Conservation (phyloP, 2,888 invertebrate species). For the Psylliodes chrysocephalus region DNA sequence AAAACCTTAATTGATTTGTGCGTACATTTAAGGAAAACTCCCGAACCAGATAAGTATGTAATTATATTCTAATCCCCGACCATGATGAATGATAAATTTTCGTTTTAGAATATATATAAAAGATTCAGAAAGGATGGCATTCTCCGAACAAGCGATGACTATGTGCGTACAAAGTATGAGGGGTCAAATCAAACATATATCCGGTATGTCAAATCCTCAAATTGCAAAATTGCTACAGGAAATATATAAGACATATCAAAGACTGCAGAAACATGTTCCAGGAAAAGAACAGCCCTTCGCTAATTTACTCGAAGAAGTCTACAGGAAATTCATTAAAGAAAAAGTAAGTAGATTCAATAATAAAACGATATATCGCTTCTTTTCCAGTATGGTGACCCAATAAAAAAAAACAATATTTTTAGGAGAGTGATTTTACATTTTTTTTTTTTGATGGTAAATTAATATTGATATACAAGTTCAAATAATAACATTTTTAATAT, state of each 20-base stretch:
- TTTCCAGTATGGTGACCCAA: too few relatives aligned
- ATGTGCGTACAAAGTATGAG: slow-evolving; percentile 77
- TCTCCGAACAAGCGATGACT: slow-evolving; percentile 82
- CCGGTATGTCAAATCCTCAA: slow-evolving; percentile 57
- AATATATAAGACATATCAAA: slow-evolving; percentile 75
- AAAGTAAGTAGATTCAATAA: too few relatives aligned
- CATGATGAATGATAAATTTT: too few relatives aligned
- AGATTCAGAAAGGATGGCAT: slow-evolving; percentile 83
- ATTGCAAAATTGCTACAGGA: slow-evolving; percentile 67
- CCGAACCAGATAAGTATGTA: slow-evolving; percentile 84
- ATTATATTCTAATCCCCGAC: too few relatives aligned
- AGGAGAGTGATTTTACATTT: too few relatives aligned
- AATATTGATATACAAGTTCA: too few relatives aligned
- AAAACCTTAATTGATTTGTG: slow-evolving; percentile 82
- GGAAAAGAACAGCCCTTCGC: slow-evolving; percentile 72
- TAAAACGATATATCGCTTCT: too few relatives aligned
- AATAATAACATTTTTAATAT: too few relatives aligned
- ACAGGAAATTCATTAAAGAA: slow-evolving; percentile 72
- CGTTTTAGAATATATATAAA: slow-evolving; percentile 81
- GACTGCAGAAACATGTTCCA: slow-evolving; percentile 72
- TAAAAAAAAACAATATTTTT: too few relatives aligned
- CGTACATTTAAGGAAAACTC: slow-evolving; percentile 79
- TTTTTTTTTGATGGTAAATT: too few relatives aligned
- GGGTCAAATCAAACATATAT: slow-evolving; percentile 68
- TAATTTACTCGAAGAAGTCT: slow-evolving; percentile 75